Evolutionary conservation across 2,797 vertebrate species (phyloP), one percentile per base, ranked within the genome.

Genomic region (Paedocypris micromegethes): DNA sequence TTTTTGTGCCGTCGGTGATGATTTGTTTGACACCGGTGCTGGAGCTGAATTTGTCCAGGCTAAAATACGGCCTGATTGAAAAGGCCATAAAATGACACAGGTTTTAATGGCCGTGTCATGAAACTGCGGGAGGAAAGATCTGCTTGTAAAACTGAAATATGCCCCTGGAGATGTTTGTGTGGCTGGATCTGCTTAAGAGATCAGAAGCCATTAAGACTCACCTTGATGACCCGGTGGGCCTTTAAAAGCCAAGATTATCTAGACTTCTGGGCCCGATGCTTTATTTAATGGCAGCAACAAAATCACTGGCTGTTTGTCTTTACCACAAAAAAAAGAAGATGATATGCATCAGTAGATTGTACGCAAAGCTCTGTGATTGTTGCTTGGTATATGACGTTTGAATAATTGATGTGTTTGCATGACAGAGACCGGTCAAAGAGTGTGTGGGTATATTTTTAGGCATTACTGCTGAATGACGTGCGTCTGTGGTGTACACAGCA

Each of bases 1-100:
- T 1, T n/a, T 8, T 3, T 39, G 41, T 40, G 46, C n/a, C 42
- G 6, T 47, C 49, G 41, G 66, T 54, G 44, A 7, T 5, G 23
- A 45, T 46, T 43, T 54, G 50, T 50, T 40, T 8, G 61, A 68
- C 58, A n/a, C 63, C 48, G 52, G 8, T 39, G 46, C 44, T 39
- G 60, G 46, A 43, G 46, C 59, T 63, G 41, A 61, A 49, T 40
- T 37, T 64, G 60, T 51, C 53, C 53, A 40, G 23, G 23, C 46
- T 64, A 41, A 64, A 64, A 63, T 50, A 70, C 40, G 57, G 54
- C 60, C 53, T 51, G 52, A 70, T 70, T 55, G 68, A 70, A 63
- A 50, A 43, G 53, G 52, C 60, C 60, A 70, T 70, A 70, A 70
- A 70, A 70, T 63, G 68, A 57, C 59, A 70, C 45, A 63, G 68